A percentile compares a stretch with the other conserved stretches of the same genome.
phyloP scores from a whole-genome alignment of 2,797 vertebrate genomes.

The Sebastolobus alascanus region DNA sequence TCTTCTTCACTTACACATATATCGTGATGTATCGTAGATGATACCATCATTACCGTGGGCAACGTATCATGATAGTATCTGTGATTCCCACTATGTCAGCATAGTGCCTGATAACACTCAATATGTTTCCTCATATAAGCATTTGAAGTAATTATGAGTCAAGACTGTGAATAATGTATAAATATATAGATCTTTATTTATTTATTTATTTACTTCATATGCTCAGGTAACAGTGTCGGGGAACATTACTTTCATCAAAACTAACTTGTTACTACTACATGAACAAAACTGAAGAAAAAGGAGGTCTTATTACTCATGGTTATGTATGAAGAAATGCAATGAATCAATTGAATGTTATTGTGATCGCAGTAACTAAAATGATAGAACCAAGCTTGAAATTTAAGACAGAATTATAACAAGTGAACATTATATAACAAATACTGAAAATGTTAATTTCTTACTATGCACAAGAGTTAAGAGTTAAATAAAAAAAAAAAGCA shows the following conservation, averaged over 20 bases:
- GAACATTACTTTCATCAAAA: conserved; percentile 57
- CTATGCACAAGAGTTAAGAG: conserved; percentile 36
- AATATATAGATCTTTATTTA: conserved; percentile 90
- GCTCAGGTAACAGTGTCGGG: conserved; percentile 82
- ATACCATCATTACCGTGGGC: no score
- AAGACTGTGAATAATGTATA: conserved; percentile 76
- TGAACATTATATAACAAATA: conserved; percentile 46
- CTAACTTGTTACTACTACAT: conserved; percentile 44
- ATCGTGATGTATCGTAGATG: no score
- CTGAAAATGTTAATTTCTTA: conserved; percentile 58
- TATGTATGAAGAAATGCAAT: conserved; percentile 31
- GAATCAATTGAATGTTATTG: conserved; percentile 25
- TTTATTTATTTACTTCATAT: conserved; percentile 82
- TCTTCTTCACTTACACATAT: no score
- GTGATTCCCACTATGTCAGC: not conserved
- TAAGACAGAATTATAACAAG: conserved; percentile 7
- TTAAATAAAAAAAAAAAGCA: conserved; percentile 54
- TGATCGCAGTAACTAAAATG: conserved; percentile 29
- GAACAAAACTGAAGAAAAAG: conserved; percentile 14
- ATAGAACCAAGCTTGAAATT: conserved; percentile 4
- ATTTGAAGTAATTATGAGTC: conserved; percentile 19
- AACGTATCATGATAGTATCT: no score
- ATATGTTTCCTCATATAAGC: not conserved
- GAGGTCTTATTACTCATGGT: conserved; percentile 25
- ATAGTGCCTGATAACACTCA: not conserved